phyloP scores from a whole-genome alignment of 2,797 vertebrate genomes.

The Phoeniculus purpureus region DNA sequence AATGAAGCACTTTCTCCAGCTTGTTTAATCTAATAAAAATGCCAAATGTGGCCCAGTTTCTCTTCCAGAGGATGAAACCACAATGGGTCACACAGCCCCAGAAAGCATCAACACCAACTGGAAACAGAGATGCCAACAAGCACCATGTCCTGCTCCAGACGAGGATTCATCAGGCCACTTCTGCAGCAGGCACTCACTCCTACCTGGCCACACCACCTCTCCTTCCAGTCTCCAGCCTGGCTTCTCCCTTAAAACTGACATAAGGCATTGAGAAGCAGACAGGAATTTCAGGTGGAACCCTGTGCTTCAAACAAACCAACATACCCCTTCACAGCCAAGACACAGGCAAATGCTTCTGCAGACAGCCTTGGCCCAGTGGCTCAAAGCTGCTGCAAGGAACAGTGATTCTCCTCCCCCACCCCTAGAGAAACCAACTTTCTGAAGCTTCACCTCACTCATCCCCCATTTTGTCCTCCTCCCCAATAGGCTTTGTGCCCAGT shows the following conservation, averaged over 20 bases:
- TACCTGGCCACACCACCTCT: neutral
- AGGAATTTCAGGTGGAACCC: neutral
- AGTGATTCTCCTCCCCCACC: neutral
- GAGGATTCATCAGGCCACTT: too few relatives aligned
- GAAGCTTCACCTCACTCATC: neutral
- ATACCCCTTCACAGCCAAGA: rapidly evolving
- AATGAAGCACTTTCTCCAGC: neutral
- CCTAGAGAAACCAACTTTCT: neutral
- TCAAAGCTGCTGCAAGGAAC: neutral
- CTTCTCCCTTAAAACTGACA: neutral
- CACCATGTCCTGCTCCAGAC: rapidly evolving
- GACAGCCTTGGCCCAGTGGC: neutral
- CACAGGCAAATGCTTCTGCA: neutral
- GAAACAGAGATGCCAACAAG: neutral
- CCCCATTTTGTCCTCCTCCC: neutral
- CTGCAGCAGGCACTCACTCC: neutral
- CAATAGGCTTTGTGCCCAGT: neutral
- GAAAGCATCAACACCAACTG: neutral
- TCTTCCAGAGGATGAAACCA: neutral
- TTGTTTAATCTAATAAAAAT: neutral
- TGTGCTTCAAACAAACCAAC: neutral
- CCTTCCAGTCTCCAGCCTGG: neutral
- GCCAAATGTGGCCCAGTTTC: neutral
- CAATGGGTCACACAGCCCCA: neutral
- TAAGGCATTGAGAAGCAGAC: neutral